Conservation (phyloP, 1,140 invertebrate genomes). For the Sitobion miscanthi region DNA sequence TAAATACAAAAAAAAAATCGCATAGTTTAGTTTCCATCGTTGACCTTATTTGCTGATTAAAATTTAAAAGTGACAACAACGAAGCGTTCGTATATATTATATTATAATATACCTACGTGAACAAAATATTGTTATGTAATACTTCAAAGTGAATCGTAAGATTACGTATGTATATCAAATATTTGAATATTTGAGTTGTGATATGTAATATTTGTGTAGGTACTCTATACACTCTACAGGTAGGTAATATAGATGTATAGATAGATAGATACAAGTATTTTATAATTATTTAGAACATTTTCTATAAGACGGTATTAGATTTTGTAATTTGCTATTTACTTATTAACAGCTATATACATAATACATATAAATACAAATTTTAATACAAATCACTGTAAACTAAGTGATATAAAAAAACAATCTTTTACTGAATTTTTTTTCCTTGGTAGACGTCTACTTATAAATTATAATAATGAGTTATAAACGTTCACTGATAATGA, state of each 20-base stretch:
- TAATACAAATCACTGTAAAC: too few relatives aligned
- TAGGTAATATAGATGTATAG: not conserved
- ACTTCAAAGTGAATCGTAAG: conserved; percentile 18
- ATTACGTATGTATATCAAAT: conserved; percentile 13
- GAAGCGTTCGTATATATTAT: not conserved
- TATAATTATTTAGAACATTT: not conserved
- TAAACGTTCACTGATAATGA: not conserved
- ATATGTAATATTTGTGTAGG: not conserved
- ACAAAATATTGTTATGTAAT: conserved; percentile 20
- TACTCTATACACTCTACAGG: not conserved
- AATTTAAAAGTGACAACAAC: conserved; percentile 5
- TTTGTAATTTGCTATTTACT: not conserved
- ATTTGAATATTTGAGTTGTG: not conserved
- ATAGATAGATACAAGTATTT: not conserved
- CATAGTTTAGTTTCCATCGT: conserved; percentile 36
- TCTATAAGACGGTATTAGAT: not conserved
- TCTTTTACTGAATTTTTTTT: not conserved
- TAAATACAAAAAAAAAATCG: not conserved
- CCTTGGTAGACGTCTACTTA: not conserved
- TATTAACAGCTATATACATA: not conserved
- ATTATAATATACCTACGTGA: not conserved
- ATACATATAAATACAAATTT: too few relatives aligned
- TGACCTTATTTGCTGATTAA: conserved; percentile 44
- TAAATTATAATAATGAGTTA: not conserved
- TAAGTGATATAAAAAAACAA: not conserved